Conservation (phyloP, 2,888 invertebrate genomes). For the Diploptera punctata region DNA sequence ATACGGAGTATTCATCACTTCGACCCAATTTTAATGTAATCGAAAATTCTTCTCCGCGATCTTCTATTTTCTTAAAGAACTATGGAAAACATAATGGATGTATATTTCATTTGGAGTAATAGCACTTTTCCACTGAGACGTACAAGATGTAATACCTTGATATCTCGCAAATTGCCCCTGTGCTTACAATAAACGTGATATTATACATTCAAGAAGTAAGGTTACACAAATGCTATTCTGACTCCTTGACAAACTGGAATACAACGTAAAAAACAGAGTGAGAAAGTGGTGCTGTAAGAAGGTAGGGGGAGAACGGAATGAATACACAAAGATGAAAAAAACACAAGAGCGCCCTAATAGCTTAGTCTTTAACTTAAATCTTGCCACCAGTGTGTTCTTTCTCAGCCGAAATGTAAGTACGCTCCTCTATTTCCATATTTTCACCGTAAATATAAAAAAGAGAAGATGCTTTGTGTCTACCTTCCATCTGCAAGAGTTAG, state of each 20-base stretch:
- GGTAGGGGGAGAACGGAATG: not conserved
- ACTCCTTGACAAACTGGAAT: constrained; percentile 16
- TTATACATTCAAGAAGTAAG: constrained; percentile 34
- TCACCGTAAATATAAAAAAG: not conserved
- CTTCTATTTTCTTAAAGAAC: too few relatives aligned
- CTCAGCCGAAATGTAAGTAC: not conserved
- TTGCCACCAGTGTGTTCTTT: not conserved
- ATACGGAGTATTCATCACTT: too few relatives aligned
- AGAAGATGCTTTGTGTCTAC: too few relatives aligned
- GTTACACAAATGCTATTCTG: constrained; percentile 8
- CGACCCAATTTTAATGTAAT: too few relatives aligned
- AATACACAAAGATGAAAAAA: not conserved
- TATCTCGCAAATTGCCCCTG: constrained; percentile 36
- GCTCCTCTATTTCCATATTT: not conserved
- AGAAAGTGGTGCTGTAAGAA: not conserved
- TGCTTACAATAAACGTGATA: constrained; percentile 34
- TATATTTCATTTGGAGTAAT: too few relatives aligned
- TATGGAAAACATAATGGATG: too few relatives aligned
- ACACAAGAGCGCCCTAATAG: constrained; percentile 1
- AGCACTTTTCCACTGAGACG: too few relatives aligned
- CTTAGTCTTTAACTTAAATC: constrained; percentile 22
- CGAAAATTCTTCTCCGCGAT: too few relatives aligned
- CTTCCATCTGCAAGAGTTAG: too few relatives aligned
- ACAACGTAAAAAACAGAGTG: not conserved
- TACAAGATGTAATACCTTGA: constrained; percentile 35